Percentiles rank a stretch among this genome's conserved stretches.
Conservation (phyloP, 2,888 invertebrate genomes). For the Drosophila atripex region DNA sequence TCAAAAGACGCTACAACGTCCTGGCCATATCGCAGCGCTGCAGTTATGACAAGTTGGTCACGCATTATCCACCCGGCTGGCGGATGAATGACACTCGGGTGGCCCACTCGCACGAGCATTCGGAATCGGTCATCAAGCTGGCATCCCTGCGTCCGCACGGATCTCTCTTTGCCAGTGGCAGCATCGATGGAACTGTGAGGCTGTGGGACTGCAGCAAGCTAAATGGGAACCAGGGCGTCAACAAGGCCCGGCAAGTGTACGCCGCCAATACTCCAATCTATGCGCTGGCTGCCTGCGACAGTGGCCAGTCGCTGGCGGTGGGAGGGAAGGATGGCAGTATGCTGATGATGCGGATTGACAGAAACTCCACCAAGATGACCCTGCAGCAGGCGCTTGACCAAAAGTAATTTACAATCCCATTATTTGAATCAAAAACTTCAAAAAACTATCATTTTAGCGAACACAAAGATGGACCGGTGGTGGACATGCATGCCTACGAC, state of each 20-base stretch:
- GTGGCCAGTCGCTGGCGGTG: constrained; percentile 92
- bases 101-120: constrained; percentile 97
- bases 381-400: constrained; percentile 89
- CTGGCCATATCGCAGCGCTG: constrained; percentile 85
- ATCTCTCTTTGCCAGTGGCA: constrained; percentile 93
- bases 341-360: constrained; percentile 90
- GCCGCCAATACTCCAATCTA: constrained; percentile 86
- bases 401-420: constrained; percentile 76
- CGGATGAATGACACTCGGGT: constrained; percentile 92
- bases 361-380: constrained; percentile 88
- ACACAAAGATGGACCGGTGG: constrained; percentile 89
- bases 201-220: constrained; percentile 96
- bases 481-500: constrained; percentile 91
- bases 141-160: constrained; percentile 88
- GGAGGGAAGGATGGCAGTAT: constrained; percentile 93
- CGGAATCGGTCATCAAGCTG: constrained; percentile 87
- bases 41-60: constrained; percentile 86
- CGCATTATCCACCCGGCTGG: constrained; percentile 91
- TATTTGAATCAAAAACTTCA: no score
- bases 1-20: constrained; percentile 88
- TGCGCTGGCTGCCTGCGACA: constrained; percentile 91
- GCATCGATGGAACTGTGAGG: constrained; percentile 94
- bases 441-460: constrained; percentile 59
- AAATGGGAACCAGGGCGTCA: constrained; percentile 95
- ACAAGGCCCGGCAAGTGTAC: constrained; percentile 86